Percentiles rank a stretch among this genome's conserved stretches.
phyloP scores from a whole-genome alignment of 2,113 vertebrate genomes.

The Serilophus lunatus region DNA sequence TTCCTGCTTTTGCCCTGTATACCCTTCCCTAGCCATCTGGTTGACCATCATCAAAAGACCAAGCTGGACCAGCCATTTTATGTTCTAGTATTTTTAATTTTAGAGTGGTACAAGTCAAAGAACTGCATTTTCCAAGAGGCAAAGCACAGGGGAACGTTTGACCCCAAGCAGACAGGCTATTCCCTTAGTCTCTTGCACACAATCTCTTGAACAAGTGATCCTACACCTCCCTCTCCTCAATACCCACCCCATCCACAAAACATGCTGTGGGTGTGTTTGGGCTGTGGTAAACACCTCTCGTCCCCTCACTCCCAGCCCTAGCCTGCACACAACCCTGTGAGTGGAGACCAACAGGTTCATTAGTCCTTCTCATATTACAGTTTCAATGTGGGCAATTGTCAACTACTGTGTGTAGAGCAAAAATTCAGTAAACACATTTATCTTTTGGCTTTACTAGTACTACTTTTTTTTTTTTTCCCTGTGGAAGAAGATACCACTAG shows the following conservation, averaged over 20 bases:
- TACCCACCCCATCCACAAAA: neutral
- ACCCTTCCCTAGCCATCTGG: neutral
- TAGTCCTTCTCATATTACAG: neutral
- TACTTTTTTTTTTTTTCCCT: too few species aligned
- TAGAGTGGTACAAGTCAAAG: neutral
- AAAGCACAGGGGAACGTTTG: neutral
- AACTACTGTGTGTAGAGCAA: neutral
- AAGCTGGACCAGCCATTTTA: neutral
- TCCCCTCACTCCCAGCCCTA: neutral
- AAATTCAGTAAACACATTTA: neutral
- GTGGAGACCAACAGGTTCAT: neutral
- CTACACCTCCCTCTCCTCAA: neutral
- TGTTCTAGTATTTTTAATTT: neutral
- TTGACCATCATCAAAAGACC: neutral
- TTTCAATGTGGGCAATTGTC: neutral
- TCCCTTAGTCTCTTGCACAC: neutral
- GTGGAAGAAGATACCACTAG: neutral
- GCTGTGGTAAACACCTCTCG: neutral
- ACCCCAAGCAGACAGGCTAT: neutral
- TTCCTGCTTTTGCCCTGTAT: neutral
- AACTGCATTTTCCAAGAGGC: neutral
- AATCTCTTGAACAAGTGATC: neutral
- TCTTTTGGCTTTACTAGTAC: neutral
- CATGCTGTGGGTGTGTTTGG: neutral
- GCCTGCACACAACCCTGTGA: accelerated